Base-by-base conservation (phyloP, 2,113 vertebrate genomes). In the Okapia johnstoni region DNA sequence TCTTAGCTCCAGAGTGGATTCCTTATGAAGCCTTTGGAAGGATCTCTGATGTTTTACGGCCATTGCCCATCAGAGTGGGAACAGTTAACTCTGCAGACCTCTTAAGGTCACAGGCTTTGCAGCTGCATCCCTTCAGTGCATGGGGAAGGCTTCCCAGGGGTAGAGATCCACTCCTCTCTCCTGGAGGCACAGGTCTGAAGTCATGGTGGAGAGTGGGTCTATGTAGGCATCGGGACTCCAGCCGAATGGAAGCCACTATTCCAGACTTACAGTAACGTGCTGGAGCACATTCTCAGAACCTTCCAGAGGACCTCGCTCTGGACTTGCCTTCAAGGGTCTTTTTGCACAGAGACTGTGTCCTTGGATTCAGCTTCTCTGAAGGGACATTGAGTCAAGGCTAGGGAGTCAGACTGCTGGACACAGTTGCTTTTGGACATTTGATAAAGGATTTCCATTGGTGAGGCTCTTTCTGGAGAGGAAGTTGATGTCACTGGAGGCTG, bases 11-110 rank as follows among this genome's bases (percentile, higher is more conserved):
- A 4, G 17, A 76, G 76, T 40, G 80, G 90, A 94, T 96, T 95
- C 93, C 88, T 96, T 50, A 79, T 21, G 28, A 89, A 93, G 66
- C 54, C 43, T 90, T 58, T 90, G 92, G 87, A 96, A 85, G 85
- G 50, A 40, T 77, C 92, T 52, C 93, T 84, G 54, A 48, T 0
- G 4, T 83, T 52, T 83, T 83, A 16, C 13, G 12, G 55, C 55
- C 33, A 0, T 93, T 97, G 94, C 50, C 85, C 54, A 13, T 77
- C 60, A 12, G 61, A 26, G 60, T 23, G 60, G 81, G 83, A 73
- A 28, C 36, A 26, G 4, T 28, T 54, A 26, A 60, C 58, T 12
- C 13, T 23, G 40, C 48, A 36, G n/a, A 13, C 17, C 57, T 30
- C 73, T 0, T 5, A 28, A 43, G 84, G 63, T 46, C 63, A 23